phyloP scores from a whole-genome alignment of 2,888 invertebrate species.

The Empis stercorea region DNA sequence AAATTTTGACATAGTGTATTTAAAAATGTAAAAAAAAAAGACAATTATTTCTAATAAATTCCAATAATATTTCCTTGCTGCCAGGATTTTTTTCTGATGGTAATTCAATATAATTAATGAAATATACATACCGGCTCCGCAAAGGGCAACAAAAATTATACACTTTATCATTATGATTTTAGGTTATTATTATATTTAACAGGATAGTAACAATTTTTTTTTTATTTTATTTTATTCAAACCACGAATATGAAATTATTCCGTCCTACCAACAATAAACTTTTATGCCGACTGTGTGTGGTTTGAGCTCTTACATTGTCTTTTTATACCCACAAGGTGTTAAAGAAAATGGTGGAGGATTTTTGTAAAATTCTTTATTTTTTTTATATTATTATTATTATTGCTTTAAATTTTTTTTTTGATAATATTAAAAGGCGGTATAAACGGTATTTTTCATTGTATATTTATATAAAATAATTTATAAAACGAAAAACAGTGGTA shows the following conservation, averaged over 20 bases:
- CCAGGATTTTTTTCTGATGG: not conserved
- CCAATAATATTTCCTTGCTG: not conserved
- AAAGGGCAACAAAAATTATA: conserved; percentile 46
- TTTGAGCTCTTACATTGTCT: conserved; percentile 36
- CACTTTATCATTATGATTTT: conserved; percentile 33
- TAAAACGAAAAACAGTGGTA: no score
- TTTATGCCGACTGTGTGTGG: conserved; percentile 37
- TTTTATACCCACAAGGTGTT: conserved; percentile 34
- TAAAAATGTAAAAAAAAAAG: no score
- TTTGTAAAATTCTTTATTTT: conserved; percentile 10
- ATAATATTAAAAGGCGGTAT: conserved; percentile 11
- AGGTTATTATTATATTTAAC: conserved; percentile 8
- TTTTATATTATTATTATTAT: conserved; percentile 5
- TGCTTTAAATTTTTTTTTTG: conserved; percentile 7
- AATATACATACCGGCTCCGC: conserved; percentile 53
- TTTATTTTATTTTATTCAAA: not conserved
- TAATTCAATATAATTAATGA: not conserved
- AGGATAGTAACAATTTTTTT: conserved; percentile 3
- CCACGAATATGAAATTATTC: not conserved
- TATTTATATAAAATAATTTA: no score
- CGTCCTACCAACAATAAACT: conserved; percentile 26
- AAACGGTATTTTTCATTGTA: not conserved
- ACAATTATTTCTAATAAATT: not conserved
- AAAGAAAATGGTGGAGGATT: conserved; percentile 18
- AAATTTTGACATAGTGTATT: no score